Base-by-base conservation (phyloP, 2,113 vertebrate species). In the Myxocyprinus asiaticus region DNA sequence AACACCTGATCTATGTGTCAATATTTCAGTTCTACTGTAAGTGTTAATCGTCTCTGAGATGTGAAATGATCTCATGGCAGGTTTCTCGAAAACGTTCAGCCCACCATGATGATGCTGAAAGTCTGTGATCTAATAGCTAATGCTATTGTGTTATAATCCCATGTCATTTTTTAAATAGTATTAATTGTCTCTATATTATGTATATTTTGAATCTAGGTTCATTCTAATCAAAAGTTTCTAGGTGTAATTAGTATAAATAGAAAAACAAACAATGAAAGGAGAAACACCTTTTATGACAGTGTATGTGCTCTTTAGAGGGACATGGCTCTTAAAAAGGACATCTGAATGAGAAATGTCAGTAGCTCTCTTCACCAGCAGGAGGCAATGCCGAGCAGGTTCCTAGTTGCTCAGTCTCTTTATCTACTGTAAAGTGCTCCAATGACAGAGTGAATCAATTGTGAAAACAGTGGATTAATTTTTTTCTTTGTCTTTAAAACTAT, bases 1-100 rank as follows among this genome's bases (percentile, higher is more conserved):
- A 84, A 84, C 83, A 81, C 80, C 80, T 84, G 77, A 84, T 84
- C 79, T 82, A 82, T 84, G 80, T 71, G 71, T 76, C 80, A 82
- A 78, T 84, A 81, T 79, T 79, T 84, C 73, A 81, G 56, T 68
- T 81, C 83, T 33, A 33, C 22, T 81, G 80, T 81, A 76, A 81
- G 63, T 69, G 58, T 68, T 66, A 69, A 72, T 75, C 69, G 15
- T 77, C 72, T 78, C 78, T 61, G 59, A 76, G 33, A 79, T 48
- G 45, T 61, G 63, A 70, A 78, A 50, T 76, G 65, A 78, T 81
- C 74, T 81, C 56, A 84, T 65, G 66, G 45, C 48, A 63, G 48
- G 76, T 75, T 78, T 44, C 50, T 58, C n/a, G 11, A 70, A 55
- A 81, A 61, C n/a, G 59, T 44, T 67, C 22, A 33, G 22, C 22